Percentiles rank a stretch among this genome's conserved stretches.
These are phyloP conservation scores for Steatornis caripensis DNA, from an alignment of 2,113 vertebrate genomes.

Conservation along the genomic window DNA sequence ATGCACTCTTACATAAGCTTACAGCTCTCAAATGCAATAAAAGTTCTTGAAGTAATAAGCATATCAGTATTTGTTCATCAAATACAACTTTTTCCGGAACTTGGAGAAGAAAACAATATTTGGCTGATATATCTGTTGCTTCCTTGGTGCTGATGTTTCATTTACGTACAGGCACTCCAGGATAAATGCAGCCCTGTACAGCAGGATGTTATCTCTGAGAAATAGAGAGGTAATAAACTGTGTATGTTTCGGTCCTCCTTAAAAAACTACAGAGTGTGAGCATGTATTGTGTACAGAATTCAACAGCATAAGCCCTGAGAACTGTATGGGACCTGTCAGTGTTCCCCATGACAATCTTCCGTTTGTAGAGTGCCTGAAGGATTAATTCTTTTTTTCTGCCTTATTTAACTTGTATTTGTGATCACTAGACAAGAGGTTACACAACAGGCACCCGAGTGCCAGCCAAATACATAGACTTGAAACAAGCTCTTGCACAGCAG, in stretches of 20 bases:
- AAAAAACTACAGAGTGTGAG: not conserved
- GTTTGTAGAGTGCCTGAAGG: not conserved
- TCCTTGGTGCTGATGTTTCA: not conserved
- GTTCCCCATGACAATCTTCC: not conserved
- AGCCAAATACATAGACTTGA: not conserved
- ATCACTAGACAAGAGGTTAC: not conserved
- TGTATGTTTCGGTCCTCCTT: not conserved
- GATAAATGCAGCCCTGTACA: not conserved
- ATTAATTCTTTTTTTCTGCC: not conserved
- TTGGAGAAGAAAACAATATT: not conserved
- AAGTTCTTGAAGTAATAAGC: not conserved
- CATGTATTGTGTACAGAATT: not conserved
- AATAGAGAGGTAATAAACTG: not conserved
- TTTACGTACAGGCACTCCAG: not conserved
- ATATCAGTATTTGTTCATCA: not conserved
- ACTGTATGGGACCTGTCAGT: not conserved
- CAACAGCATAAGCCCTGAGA: not conserved
- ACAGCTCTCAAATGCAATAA: not conserved
- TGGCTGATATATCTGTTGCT: not conserved
- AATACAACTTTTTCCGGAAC: not conserved
- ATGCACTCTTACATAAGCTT: not conserved
- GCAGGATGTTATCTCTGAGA: not conserved
- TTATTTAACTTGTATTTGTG: not conserved
- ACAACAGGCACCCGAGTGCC: not conserved
- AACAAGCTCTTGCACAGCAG: not conserved